Evolutionary conservation across 2,888 invertebrate genomes (phyloP), one percentile per base, ranked within the genome.

Genomic region (Linhomoeus sp.): DNA sequence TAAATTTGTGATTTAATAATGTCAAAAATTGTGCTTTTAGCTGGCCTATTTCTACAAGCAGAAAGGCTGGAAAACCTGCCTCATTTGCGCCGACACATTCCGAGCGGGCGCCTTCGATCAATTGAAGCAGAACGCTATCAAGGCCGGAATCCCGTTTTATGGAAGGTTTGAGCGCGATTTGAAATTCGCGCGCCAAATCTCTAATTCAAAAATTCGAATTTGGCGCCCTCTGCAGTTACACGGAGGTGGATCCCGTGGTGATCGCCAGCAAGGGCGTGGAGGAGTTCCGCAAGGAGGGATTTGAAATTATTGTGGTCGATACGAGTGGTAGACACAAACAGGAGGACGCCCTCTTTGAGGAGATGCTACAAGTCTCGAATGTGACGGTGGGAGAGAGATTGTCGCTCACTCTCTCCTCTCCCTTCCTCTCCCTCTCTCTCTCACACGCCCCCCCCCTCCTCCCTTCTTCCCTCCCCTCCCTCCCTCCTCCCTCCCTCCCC

Each of bases 331-430:
- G 97, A 46, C 97, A 99, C 71, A 97, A 94, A 68, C 97, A 97
- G 67, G 94, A 99, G 67, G 94, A 94, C 61, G 88, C 94, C 0
- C 72, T 97, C 17, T 99, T 97, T 69, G 97, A 99, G 67, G 97
- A 97, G 74, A 97, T 97, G 97, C 86, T 97, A 72, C 90, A 94
- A 66, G 92, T 97, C n/a, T 80, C 92, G 15, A 94, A 88, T 73
- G 87, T 90, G 44, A 78, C 92, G 66, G 85, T 85, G 73, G n/a
- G n/a, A n/a, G n/a, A n/a, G n/a, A n/a, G n/a, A n/a, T n/a, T n/a
- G n/a, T n/a, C n/a, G n/a, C n/a, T n/a, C n/a, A n/a, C n/a, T n/a
- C n/a, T n/a, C n/a, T n/a, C n/a, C n/a, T n/a, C n/a, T n/a, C n/a
- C n/a, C n/a, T n/a, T n/a, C n/a, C n/a, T n/a, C n/a, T n/a, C n/a